Conservation (phyloP, 2,113 vertebrate genomes). For the Calyptomena viridis region DNA sequence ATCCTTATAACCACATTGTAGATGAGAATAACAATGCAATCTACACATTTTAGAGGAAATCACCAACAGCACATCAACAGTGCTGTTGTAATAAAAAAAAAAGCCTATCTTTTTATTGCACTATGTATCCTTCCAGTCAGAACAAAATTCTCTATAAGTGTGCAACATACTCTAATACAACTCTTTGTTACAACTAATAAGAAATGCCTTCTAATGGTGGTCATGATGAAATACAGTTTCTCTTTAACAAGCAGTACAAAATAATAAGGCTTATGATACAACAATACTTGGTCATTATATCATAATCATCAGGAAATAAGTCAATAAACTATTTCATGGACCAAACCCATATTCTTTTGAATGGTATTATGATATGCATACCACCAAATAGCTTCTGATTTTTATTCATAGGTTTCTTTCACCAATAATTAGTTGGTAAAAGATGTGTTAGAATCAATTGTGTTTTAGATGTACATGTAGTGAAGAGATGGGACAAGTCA, state of each 20-base stretch:
- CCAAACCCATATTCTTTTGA: slow-evolving; percentile 65
- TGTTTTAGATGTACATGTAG: slow-evolving; percentile 52
- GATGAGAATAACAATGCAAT: slow-evolving; percentile 12
- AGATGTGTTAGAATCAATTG: slow-evolving; percentile 74
- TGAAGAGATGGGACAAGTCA: slow-evolving; percentile 43
- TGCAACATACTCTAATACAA: background rate
- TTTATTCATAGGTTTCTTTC: slow-evolving; percentile 83
- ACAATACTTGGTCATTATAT: slow-evolving; percentile 9
- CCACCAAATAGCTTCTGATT: slow-evolving; percentile 78
- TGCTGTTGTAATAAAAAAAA: slow-evolving; percentile 1
- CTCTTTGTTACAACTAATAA: background rate
- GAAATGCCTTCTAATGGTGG: background rate
- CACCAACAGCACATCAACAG: background rate
- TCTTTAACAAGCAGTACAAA: slow-evolving; percentile 6
- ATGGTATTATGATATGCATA: slow-evolving; percentile 55
- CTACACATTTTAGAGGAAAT: background rate
- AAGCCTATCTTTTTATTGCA: background rate
- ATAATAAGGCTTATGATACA: background rate
- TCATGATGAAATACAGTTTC: background rate
- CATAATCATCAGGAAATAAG: slow-evolving; percentile 61
- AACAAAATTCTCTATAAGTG: background rate
- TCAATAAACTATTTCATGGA: slow-evolving; percentile 76
- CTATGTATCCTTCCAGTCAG: background rate
- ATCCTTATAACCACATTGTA: background rate
- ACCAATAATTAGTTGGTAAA: slow-evolving; percentile 73